Evolutionary conservation across 2,797 vertebrate species (phyloP).

Genomic region (Agapornis canus): DNA sequence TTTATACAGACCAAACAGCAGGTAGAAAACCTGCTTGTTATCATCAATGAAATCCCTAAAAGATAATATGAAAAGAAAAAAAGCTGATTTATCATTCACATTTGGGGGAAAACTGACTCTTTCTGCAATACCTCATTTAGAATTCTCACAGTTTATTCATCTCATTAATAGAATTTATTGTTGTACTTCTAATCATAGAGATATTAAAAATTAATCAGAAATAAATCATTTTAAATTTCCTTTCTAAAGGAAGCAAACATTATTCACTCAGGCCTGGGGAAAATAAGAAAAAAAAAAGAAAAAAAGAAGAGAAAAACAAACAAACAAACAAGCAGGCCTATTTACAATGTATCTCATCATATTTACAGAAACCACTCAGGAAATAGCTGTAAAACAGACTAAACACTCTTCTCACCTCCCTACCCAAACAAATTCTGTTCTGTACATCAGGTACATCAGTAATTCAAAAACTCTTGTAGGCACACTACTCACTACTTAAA

Average conservation of each 20-base stretch:
- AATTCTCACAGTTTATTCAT: not conserved
- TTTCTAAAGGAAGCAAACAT: not conserved
- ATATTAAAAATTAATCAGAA: not conserved
- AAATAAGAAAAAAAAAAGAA: no score
- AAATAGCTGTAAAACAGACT: not conserved
- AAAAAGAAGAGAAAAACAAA: not conserved
- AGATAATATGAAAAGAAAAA: not conserved
- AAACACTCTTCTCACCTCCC: not conserved
- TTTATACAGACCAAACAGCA: not conserved
- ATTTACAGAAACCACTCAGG: not conserved
- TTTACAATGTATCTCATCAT: not conserved
- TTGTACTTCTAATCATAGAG: not conserved
- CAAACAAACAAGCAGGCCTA: not conserved
- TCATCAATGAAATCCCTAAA: not conserved
- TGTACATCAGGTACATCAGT: not conserved
- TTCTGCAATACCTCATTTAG: not conserved
- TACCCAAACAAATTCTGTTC: not conserved
- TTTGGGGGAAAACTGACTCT: not conserved
- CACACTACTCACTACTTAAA: not conserved
- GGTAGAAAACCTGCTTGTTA: not conserved
- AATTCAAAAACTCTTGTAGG: not conserved
- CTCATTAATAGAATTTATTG: not conserved
- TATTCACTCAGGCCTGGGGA: not conserved
- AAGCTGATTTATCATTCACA: not conserved
- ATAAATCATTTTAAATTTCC: not conserved